Conservation (phyloP, 2,888 invertebrate genomes). For the Yponomeuta evonymella region DNA sequence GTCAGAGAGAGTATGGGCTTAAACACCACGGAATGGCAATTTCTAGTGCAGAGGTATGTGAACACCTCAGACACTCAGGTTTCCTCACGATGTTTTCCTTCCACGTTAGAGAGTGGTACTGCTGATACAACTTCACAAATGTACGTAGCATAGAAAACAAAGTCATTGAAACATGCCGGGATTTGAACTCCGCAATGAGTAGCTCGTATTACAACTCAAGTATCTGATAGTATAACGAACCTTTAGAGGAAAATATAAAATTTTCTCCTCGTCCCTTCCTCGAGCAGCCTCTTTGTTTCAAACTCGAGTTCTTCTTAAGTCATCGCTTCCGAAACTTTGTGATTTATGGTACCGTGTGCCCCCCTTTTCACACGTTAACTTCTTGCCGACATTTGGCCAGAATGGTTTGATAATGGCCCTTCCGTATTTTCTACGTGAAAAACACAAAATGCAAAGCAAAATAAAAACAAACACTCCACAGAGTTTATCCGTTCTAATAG, state of each 20-base stretch:
- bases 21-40: too few species aligned
- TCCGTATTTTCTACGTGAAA: conserved; percentile 20
- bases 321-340: conserved; percentile 47
- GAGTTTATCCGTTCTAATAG: not conserved
- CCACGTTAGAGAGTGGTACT: too few species aligned
- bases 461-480: not conserved
- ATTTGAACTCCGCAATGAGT: too few species aligned
- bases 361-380: conserved; percentile 35
- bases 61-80: too few species aligned
- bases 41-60: too few species aligned
- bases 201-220: not conserved
- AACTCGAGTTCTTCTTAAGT: conserved; percentile 38
- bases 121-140: too few species aligned
- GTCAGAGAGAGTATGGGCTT: too few species aligned
- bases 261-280: conserved; percentile 33
- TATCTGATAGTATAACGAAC: not conserved
- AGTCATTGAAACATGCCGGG: too few species aligned
- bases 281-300: conserved; percentile 40
- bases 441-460: not conserved
- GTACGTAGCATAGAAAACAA: too few species aligned
- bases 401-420: conserved; percentile 41
- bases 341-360: conserved; percentile 35
- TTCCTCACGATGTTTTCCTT: too few species aligned
- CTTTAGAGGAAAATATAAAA: conserved; percentile 32
- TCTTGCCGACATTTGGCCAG: conserved; percentile 40